Evolutionary conservation across 2,888 invertebrate species (phyloP), one percentile per base, ranked within the genome.

Genomic region (Cheilosia scutellata): DNA sequence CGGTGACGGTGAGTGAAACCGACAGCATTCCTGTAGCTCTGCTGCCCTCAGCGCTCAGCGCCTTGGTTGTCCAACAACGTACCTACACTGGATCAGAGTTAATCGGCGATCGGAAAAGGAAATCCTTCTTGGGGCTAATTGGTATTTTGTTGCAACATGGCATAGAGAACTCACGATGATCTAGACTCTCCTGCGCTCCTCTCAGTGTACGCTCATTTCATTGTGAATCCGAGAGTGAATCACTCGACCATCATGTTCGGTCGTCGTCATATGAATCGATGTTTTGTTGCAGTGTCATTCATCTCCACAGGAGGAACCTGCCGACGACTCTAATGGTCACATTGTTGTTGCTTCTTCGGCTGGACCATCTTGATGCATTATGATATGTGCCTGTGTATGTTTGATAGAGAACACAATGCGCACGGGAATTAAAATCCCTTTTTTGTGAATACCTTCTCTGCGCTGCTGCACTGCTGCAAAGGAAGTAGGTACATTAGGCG

Each of bases 81-180:
- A 16, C 6, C 31, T 20, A 40, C 49, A 42, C 27, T 55, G 42
- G 51, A 68, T 63, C 37, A 33, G 37, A 79, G 57, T 70, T 79
- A 84, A 79, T 84, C 84, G 80, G 75, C 57, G 84, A 84, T 84
- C 82, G 86, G 72, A 86, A 86, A 86, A 86, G 86, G 86, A 86
- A 86, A 86, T 82, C 76, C 86, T 86, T 86, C 86, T 82, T 68
- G 42, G 40, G 71, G 71, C 82, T 86, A 86, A 86, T 86, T 86
- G 86, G 82, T 82, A 82, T 86, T 82, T 86, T 68, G 76, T 72
- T 71, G 66, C 42, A 66, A 57, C 42, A 60, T 62, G 42, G 47
- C 75, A 75, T 63, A 65, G 66, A 65, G 66, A 51, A 49, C 57
- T 58, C 70, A 49, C 16, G 62, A 33, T 16, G 49, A 58, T 62